These are phyloP conservation scores for Aelia acuminata DNA, from an alignment of 2,888 invertebrate genomes.

Conservation along the genomic window DNA sequence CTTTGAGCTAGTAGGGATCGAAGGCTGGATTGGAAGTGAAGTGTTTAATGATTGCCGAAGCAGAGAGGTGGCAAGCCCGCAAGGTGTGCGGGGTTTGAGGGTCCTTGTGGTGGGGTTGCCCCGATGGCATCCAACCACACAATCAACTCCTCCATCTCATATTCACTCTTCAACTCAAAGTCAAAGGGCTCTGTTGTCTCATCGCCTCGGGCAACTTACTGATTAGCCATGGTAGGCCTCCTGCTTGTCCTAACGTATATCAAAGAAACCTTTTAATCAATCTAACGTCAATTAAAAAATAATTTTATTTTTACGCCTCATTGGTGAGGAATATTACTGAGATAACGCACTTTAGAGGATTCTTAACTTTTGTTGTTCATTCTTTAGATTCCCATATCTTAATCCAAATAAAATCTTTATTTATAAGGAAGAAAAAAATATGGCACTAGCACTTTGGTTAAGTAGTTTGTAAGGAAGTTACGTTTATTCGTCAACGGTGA, in stretches of 20 bases:
- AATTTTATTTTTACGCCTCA: no score
- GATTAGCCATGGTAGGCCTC: not conserved
- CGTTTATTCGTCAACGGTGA: no score
- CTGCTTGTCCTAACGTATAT: not conserved
- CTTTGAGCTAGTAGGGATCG: not conserved
- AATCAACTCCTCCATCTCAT: constrained; percentile 37
- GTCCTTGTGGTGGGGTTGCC: not conserved
- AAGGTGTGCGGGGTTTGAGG: not conserved
- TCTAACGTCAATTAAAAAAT: no score
- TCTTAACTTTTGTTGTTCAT: no score
- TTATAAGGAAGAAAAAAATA: no score
- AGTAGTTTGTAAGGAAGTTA: no score
- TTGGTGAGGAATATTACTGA: no score
- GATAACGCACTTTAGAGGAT: no score
- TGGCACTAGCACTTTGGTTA: no score
- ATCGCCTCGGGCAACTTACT: not conserved
- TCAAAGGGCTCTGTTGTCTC: not conserved
- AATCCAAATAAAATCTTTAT: no score
- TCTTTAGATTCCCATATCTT: no score
- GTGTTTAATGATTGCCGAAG: not conserved
- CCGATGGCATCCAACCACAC: not conserved
- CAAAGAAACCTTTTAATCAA: no score
- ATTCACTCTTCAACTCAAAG: constrained; percentile 24
- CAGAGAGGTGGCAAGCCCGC: not conserved
- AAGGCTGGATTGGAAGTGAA: not conserved